Evolutionary conservation across 2,797 vertebrate genomes (phyloP).

Genomic region (Eulemur coronatus): DNA sequence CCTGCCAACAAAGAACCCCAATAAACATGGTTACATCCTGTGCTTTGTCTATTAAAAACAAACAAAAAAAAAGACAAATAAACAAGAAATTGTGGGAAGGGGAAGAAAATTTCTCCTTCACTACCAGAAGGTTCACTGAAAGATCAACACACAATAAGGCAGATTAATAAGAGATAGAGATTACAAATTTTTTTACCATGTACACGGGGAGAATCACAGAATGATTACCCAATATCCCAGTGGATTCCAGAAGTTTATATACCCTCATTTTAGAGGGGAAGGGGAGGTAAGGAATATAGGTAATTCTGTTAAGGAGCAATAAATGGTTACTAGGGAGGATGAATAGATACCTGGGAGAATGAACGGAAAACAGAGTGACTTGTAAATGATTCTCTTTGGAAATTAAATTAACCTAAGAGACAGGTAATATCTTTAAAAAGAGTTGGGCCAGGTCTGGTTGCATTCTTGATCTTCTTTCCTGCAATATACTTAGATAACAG

Average conservation of each 20-base stretch:
- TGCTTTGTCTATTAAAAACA: background rate
- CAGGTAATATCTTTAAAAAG: background rate
- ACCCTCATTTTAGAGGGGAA: background rate
- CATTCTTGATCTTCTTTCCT: background rate
- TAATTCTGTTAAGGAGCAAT: background rate
- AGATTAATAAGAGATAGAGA: background rate
- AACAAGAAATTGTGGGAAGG: background rate
- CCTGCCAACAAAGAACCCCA: background rate
- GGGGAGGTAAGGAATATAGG: background rate
- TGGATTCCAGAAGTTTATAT: background rate
- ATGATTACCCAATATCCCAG: background rate
- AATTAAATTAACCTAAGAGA: background rate
- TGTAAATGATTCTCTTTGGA: background rate
- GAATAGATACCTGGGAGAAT: background rate
- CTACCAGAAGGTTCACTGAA: background rate
- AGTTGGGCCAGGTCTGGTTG: background rate
- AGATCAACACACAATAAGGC: background rate
- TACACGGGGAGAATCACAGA: background rate
- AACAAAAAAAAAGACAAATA: background rate
- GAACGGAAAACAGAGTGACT: background rate
- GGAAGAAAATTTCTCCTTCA: background rate
- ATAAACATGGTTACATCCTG: background rate
- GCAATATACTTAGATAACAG: background rate
- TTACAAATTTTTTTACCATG: background rate
- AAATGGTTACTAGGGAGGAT: background rate